Conservation (phyloP, 1,140 invertebrate species). For the Cryptotermes secundus region DNA sequence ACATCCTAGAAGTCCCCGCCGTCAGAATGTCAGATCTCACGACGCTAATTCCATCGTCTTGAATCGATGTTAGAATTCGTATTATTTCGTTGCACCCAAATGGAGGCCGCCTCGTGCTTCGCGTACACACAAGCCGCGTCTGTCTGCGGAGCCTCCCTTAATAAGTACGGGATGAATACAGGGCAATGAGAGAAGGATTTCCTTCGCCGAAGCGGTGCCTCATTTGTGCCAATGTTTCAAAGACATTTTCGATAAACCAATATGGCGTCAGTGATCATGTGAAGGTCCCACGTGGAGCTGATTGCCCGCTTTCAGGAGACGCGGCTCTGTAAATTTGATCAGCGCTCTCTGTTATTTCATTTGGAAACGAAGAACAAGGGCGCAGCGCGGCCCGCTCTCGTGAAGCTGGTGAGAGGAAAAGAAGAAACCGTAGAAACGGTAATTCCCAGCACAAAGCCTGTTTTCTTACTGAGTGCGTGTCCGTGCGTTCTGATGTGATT, state of each 20-base stretch:
- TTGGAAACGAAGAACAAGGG: neutral
- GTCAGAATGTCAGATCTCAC: no score
- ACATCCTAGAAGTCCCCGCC: no score
- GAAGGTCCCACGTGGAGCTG: neutral
- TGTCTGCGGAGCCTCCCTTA: neutral
- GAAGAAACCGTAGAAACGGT: neutral
- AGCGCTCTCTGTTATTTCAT: neutral
- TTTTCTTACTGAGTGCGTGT: no score
- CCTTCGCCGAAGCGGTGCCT: neutral
- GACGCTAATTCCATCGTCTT: no score
- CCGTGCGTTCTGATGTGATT: no score
- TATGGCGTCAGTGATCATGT: neutral
- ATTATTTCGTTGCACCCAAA: no score
- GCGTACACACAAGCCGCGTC: no score
- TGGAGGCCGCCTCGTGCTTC: no score
- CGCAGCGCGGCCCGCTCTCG: neutral
- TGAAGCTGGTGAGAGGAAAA: neutral
- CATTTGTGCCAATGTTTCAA: neutral
- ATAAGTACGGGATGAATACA: neutral
- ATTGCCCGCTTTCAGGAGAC: neutral
- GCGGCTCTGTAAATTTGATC: neutral
- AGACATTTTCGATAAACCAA: neutral
- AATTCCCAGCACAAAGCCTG: no score
- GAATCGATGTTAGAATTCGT: no score
- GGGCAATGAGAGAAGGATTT: neutral